phyloP scores from a whole-genome alignment of 2,888 invertebrate species.

The Magallana nippona region DNA sequence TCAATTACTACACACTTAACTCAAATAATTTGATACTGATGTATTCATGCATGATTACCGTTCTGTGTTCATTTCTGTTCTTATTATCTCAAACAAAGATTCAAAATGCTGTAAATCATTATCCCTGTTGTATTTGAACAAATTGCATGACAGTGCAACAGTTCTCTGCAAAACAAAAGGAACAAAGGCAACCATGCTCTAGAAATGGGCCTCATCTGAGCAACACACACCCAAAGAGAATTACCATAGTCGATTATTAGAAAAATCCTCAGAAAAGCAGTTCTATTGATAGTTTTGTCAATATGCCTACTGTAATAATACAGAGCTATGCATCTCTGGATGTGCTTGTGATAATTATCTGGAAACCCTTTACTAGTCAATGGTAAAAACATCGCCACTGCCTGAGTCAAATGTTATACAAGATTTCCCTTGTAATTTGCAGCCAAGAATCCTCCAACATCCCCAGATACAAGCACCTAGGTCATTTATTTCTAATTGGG shows the following conservation, averaged over 20 bases:
- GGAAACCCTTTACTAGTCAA: slow-evolving; percentile 30
- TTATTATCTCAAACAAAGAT: slow-evolving; percentile 5
- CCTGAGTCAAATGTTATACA: slow-evolving; percentile 27
- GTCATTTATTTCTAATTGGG: slow-evolving; percentile 32
- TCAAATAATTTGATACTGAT: neutral
- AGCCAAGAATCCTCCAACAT: slow-evolving; percentile 21
- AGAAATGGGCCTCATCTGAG: neutral
- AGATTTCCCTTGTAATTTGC: slow-evolving; percentile 35
- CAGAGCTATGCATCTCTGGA: slow-evolving; percentile 21
- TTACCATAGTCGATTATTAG: slow-evolving; percentile 9
- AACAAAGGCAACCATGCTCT: neutral
- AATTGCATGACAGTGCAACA: slow-evolving; percentile 29
- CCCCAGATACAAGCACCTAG: slow-evolving; percentile 16
- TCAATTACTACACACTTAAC: neutral
- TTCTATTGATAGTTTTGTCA: slow-evolving; percentile 27
- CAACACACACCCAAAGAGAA: neutral
- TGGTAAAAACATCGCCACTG: slow-evolving; percentile 25
- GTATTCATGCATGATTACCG: slow-evolving; percentile 10
- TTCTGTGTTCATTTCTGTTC: slow-evolving; percentile 15
- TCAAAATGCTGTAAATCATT: neutral
- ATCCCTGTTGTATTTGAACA: neutral
- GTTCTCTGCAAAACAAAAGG: neutral
- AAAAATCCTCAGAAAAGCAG: neutral
- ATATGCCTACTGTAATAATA: slow-evolving; percentile 12
- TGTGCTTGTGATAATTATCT: slow-evolving; percentile 14